Base-by-base conservation (phyloP, 2,113 vertebrate genomes). In the Miniopterus natalensis region DNA sequence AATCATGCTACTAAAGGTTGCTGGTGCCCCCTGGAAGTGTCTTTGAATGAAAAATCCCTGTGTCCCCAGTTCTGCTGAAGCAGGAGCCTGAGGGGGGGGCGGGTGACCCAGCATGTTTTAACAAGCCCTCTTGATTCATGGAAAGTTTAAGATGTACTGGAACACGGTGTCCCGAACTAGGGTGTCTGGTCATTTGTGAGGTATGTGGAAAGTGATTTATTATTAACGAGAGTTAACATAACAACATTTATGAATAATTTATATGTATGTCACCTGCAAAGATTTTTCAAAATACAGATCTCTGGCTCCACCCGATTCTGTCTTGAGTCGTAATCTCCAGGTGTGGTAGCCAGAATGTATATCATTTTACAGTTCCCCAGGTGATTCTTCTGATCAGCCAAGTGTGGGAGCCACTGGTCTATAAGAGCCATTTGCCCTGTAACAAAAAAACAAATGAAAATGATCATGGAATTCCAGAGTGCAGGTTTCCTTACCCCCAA, bases 181-280 rank as follows among this genome's bases (percentile, higher is more conserved):
- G 85, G 75, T 49, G 36, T 36, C 49, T 57, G 49, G 90, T 71
- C 92, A 77, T 77, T 93, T 84, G 81, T 55, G 55, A 96, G 31
- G 27, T 80, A n/a, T 90, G 71, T 66, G 70, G 90, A 89, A 97
- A 93, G 59, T 79, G 36, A 89, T 96, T 77, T 83, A 95, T 96
- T 80, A 90, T 95, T 95, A 81, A 95, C 70, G 63, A 87, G 29
- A 36, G 47, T 85, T 51, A 42, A 17, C 59, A 93, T 53, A 42
- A 21, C 5, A n/a, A 83, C 74, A 84, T 90, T 96, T 88, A 63
- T 97, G 73, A 88, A 91, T 96, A 94, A 96, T 96, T 91, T 86
- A 97, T 87, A 70, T 90, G 8, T 15, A 55, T 92, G 79, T 92
- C 78, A 94, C 79, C 74, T 90, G 70, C 63, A 86, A 96, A 87